Evolutionary conservation across 2,888 invertebrate species (phyloP).

Genomic region (Drosophila paramelanica): DNA sequence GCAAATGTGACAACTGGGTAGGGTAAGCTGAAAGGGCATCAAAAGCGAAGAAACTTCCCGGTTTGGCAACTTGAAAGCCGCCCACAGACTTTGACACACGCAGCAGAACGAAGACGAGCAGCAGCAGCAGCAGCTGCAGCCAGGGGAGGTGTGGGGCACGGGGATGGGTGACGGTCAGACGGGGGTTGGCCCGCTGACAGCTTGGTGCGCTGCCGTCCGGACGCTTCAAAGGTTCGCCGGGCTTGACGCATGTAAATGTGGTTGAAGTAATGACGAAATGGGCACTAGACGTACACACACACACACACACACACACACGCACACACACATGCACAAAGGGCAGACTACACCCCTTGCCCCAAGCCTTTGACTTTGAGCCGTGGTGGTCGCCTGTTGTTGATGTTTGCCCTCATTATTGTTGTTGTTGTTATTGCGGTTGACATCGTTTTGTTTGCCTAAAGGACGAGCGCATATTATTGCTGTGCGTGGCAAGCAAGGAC

Average conservation of each 20-base stretch:
- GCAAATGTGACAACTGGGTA: slow-evolving; percentile 34
- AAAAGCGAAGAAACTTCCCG: slow-evolving; percentile 78
- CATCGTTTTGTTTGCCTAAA: slow-evolving; percentile 79
- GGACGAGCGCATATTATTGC: slow-evolving; percentile 51
- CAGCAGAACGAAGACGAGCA: slow-evolving; percentile 35
- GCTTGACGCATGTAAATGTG: slow-evolving; percentile 84
- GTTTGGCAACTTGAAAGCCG: slow-evolving; percentile 74
- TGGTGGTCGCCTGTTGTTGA: slow-evolving; percentile 68
- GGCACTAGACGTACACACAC: slow-evolving; percentile 67
- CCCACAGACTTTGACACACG: slow-evolving; percentile 74
- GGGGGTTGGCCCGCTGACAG: slow-evolving; percentile 74
- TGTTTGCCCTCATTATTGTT: slow-evolving; percentile 81
- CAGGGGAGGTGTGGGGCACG: background rate
- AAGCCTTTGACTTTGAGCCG: slow-evolving; percentile 63
- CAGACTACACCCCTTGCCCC: slow-evolving; percentile 30
- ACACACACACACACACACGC: slow-evolving; percentile 11
- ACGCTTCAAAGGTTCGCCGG: slow-evolving; percentile 70
- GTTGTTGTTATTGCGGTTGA: slow-evolving; percentile 77
- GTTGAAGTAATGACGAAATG: slow-evolving; percentile 84
- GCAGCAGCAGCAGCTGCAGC: slow-evolving; percentile 18
- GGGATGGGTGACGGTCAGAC: slow-evolving; percentile 63
- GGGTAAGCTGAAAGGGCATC: slow-evolving; percentile 28
- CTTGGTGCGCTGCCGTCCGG: slow-evolving; percentile 56
- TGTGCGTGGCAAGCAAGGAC: slow-evolving; percentile 14
- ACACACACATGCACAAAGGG: background rate